Evolutionary conservation across 2,113 vertebrate genomes (phyloP), one percentile per base, ranked within the genome.

Genomic region (Potamarius usumacintae): DNA sequence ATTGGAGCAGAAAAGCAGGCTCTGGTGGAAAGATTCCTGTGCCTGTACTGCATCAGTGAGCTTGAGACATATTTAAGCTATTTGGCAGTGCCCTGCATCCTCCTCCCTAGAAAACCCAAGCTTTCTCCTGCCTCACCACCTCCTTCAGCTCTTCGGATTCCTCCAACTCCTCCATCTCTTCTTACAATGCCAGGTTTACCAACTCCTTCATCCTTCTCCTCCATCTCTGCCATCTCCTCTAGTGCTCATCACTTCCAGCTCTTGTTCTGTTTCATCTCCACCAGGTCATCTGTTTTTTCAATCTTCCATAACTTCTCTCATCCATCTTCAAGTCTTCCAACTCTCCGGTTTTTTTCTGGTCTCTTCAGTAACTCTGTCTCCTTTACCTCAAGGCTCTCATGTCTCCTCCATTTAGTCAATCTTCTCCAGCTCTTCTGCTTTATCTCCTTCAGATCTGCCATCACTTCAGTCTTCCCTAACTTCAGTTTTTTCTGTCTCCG

Each of bases 31-130:
- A 55, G 69, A 55, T 69, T 62, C 27, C 48, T 77, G 58, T 53
- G 58, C 50, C 71, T 87, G 85, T 71, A 57, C 86, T 74, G 79
- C 55, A 57, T 82, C 67, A 82, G 5, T 86, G 78, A 82, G 85
- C 52, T 82, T 71, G 67, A 67, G 67, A 86, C 30, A 55, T 86
- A 79, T 69, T 67, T 55, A 60, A 25, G 79, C 30, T 82, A 62
- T 50, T 60, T 58, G 50, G 18, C 57, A 25, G 7, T 58, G 30
- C 52, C 58, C 34, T 69, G 77, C 27, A 34, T 57, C 76, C 18
- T 55, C 77, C 74, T 65, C 52, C 22, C 14, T 25, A 34, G 14
- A 84, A 84, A 84, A 67, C 63, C 82, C 62, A 69, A 11, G 52
- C 25, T 30, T 71, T 17, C 63, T 69, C n/a, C 82, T 69, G 82